A percentile compares a stretch with the other conserved stretches of the same genome.
Evolutionary conservation across 2,888 invertebrate genomes (phyloP).

Genomic region (Epistrophella euchroma): DNA sequence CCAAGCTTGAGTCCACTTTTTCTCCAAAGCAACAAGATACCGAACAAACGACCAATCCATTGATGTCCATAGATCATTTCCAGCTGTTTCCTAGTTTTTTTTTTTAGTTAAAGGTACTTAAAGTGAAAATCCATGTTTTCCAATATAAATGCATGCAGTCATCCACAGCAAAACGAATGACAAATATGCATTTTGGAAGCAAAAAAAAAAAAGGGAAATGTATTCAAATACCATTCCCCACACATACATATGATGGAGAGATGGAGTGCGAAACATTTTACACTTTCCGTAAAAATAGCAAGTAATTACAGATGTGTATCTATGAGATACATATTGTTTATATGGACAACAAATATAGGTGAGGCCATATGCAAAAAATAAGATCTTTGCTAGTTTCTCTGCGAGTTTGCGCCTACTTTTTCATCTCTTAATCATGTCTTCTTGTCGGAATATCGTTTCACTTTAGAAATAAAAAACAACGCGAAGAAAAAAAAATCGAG

Average conservation of each 20-base stretch:
- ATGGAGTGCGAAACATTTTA: constrained; percentile 54
- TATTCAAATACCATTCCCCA: constrained; percentile 20
- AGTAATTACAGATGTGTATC: constrained; percentile 58
- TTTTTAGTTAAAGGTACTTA: constrained; percentile 11
- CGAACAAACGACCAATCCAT: neutral
- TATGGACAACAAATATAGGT: constrained; percentile 60
- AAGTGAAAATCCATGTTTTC: constrained; percentile 67
- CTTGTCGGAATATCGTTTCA: constrained; percentile 56
- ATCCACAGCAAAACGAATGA: constrained; percentile 61
- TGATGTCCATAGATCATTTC: constrained; percentile 47
- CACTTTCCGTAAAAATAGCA: constrained; percentile 53
- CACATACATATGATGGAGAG: neutral
- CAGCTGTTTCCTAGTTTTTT: constrained; percentile 44
- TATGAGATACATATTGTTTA: constrained; percentile 19
- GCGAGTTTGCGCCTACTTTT: constrained; percentile 42
- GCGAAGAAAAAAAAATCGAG: neutral
- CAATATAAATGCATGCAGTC: constrained; percentile 28
- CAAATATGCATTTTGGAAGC: constrained; percentile 62
- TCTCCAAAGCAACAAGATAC: constrained; percentile 5
- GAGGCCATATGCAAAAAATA: constrained; percentile 64
- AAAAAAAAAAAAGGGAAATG: constrained; percentile 28
- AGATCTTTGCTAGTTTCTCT: constrained; percentile 55
- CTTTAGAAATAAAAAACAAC: constrained; percentile 33
- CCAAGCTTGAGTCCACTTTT: constrained; percentile 52
- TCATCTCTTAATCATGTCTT: constrained; percentile 45